Evolutionary conservation across 1,140 invertebrate genomes (phyloP).

Genomic region (Patella vulgata): DNA sequence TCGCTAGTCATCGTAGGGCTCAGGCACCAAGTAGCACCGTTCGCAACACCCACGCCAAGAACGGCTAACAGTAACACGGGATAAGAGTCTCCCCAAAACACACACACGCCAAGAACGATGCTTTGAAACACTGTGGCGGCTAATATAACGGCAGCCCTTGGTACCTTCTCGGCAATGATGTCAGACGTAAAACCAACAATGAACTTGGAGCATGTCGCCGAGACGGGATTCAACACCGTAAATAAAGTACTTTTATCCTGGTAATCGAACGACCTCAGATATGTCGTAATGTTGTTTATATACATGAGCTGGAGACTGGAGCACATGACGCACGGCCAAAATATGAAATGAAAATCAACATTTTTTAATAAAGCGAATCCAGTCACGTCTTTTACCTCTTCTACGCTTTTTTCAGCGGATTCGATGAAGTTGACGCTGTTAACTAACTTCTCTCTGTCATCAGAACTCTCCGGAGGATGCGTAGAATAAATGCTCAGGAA

Average conservation of each 20-base stretch:
- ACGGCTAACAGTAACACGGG: slow-evolving; percentile 3
- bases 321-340: slow-evolving; percentile 11
- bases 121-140: neutral
- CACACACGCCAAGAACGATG: neutral
- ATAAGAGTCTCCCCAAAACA: neutral
- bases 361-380: neutral
- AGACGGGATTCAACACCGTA: neutral
- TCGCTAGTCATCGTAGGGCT: slow-evolving; percentile 15
- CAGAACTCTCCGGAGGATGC: neutral
- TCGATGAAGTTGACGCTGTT: neutral
- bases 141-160: neutral
- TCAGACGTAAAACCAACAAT: slow-evolving; percentile 8
- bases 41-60: slow-evolving; percentile 6
- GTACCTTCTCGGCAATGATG: neutral
- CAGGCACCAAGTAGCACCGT: slow-evolving; percentile 11
- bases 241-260: slow-evolving; percentile 11
- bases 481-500: neutral
- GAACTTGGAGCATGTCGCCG: slow-evolving; percentile 3
- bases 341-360: slow-evolving; percentile 16
- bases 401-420: neutral
- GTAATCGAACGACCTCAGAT: slow-evolving; percentile 14
- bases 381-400: neutral
- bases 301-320: slow-evolving; percentile 5
- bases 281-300: slow-evolving; percentile 8
- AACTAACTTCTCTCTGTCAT: no score